A percentile compares a stretch with the other conserved stretches of the same genome.
Conservation (phyloP, 2,888 invertebrate genomes). For the Coleophora deauratella region DNA sequence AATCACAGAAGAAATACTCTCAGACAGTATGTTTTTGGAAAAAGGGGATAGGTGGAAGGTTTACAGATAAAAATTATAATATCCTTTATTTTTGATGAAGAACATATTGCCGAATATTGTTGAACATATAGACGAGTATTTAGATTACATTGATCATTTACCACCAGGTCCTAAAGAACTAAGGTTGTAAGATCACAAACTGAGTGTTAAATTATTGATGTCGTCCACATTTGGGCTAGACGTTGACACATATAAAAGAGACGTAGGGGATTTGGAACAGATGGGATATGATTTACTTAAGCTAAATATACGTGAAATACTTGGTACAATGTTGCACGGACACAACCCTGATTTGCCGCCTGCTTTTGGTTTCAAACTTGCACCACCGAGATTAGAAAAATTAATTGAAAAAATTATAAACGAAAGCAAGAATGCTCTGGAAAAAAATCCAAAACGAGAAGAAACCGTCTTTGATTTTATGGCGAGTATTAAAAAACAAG, state of each 20-base stretch:
- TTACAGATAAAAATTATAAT: constrained; percentile 30
- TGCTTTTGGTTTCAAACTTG: too few relatives aligned
- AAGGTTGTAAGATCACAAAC: constrained; percentile 4
- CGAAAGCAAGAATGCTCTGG: constrained; percentile 9
- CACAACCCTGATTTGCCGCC: too few relatives aligned
- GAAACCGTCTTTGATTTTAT: constrained; percentile 12
- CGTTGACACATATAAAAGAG: constrained; percentile 8
- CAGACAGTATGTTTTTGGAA: constrained; percentile 37
- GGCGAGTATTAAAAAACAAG: constrained; percentile 7
- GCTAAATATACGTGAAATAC: too few relatives aligned
- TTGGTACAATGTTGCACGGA: too few relatives aligned
- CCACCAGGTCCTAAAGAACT: not conserved
- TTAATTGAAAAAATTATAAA: too few relatives aligned
- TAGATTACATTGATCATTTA: not conserved
- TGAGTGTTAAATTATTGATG: constrained; percentile 21
- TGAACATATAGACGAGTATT: constrained; percentile 4
- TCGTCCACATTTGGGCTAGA: constrained; percentile 9
- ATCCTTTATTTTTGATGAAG: constrained; percentile 36
- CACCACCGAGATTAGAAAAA: too few relatives aligned
- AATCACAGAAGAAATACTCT: constrained; percentile 31
- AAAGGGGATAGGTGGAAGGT: constrained; percentile 30
- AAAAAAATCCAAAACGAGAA: constrained; percentile 4
- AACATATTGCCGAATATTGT: constrained; percentile 25
- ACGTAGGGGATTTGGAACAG: not conserved
- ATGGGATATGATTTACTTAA: not conserved